Evolutionary conservation across 2,888 invertebrate genomes (phyloP), one percentile per base, ranked within the genome.

Genomic region (Erebia palarica): DNA sequence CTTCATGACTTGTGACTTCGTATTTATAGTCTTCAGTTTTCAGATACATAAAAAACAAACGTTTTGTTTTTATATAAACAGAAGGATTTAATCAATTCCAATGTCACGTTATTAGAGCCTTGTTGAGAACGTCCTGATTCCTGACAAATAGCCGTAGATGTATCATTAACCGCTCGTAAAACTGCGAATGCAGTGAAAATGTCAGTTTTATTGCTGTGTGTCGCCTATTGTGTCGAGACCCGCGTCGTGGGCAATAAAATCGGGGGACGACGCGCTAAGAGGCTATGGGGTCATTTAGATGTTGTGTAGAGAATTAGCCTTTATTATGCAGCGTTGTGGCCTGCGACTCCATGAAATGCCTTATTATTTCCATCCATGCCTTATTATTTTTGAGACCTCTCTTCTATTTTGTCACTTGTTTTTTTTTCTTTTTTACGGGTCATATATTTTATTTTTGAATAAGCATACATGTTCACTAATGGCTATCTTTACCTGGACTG

Each of bases 91-190:
- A 36, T 36, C 36, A 36, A 36, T 36, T 36, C 36, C 36, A 36
- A 36, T 36, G 36, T 36, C 36, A 36, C 36, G 7, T 36, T 36
- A 36, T 10, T 44, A 44, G 44, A 44, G 44, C 11, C 44, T 44
- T 11, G 11, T 44, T 44, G 44, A 44, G 44, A 9, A 16, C 8
- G 13, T 64, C 42, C 16, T 9, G 42, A 44, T 5, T 64, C 27
- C 16, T 10, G 42, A 44, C 63, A 27, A 63, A 63, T 49, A 63
- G 47, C 36, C 60, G 63, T 21, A 8, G 21, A n/a, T 3, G 21
- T 21, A 63, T 63, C 63, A 63, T 63, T 63, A 49, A 21, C 53
- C 53, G 36, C 27, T 53, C 65, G 18, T 57, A 65, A 57, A 65
- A 44, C 57, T 18, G 55, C 27, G 36, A 44, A 65, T 57, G 55